phyloP scores from a whole-genome alignment of 1,140 invertebrate species.

The Pachypeltis micranthus region DNA sequence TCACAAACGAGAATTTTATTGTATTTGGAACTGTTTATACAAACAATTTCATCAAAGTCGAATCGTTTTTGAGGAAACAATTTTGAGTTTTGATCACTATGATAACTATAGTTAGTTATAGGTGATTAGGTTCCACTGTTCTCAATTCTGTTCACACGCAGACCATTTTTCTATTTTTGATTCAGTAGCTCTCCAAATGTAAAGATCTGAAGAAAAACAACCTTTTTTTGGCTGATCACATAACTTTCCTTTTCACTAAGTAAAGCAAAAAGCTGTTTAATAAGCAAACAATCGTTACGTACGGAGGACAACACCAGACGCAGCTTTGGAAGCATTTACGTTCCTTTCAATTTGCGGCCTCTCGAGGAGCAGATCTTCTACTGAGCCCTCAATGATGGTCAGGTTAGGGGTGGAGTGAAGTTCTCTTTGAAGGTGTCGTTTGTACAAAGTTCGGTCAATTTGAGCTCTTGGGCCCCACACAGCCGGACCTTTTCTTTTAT shows the following conservation, averaged over 20 bases:
- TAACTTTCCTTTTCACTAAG: neutral
- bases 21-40: too few relatives aligned
- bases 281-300: conserved; percentile 22
- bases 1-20: too few relatives aligned
- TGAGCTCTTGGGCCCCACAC: conserved; percentile 86
- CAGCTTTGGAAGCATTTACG: conserved; percentile 30
- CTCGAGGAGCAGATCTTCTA: conserved; percentile 70
- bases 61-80: too few relatives aligned
- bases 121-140: too few relatives aligned
- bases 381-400: conserved; percentile 56
- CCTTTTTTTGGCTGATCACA: too few relatives aligned
- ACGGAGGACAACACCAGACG: conserved; percentile 52
- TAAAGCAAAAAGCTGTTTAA: neutral
- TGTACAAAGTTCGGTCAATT: conserved; percentile 79
- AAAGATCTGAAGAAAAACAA: too few relatives aligned
- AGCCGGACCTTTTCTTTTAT: conserved; percentile 65
- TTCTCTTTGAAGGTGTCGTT: conserved; percentile 66
- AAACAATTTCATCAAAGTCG: too few relatives aligned
- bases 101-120: too few relatives aligned
- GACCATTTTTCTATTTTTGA: too few relatives aligned
- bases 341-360: conserved; percentile 26
- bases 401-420: conserved; percentile 56
- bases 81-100: too few relatives aligned
- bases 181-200: too few relatives aligned
- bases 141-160: too few relatives aligned